Evolutionary conservation across 2,113 vertebrate species (phyloP), one percentile per base, ranked within the genome.

Genomic region (Chlorodrepanis virens): DNA sequence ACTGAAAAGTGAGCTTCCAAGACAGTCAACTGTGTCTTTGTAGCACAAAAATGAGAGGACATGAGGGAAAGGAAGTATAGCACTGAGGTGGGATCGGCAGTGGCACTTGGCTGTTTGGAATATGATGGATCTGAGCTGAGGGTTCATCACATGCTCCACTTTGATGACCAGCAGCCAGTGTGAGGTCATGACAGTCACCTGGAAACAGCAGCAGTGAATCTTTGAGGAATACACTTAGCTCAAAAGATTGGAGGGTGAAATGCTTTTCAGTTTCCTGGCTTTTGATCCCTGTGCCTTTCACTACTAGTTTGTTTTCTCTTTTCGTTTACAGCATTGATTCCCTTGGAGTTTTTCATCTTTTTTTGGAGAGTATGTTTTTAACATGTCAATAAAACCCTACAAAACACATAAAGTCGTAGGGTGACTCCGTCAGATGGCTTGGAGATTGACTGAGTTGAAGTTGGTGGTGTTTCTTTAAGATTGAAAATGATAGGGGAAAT

Each of bases 401-500:
- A 33, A 80, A 84, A 49, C 18, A 5, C 22, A 11, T 63, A 3
- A 63, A 37, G 10, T 86, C 39, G n/a, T 19, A 47, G 40, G 27
- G 22, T 74, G 33, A 28, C 60, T 85, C 44, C 1, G 31, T n/a
- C 16, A 45, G 42, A 14, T 50, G 33, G 23, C 35, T 68, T 83
- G 44, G 59, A 80, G 59, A 40, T 31, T 50, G 64, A n/a, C 78
- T 44, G 59, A 74, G 14, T 50, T 64, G 35, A 56, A 68, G n/a
- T 68, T 86, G 33, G 18, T 90, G 47, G 33, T 88, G 33, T 57
- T 72, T 60, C 92, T 94, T 94, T 90, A 88, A 93, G 85, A 70
- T 22, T 52, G 54, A 50, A 72, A 87, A 71, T 45, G 4, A 61
- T 85, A 68, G 56, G 14, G 76, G 72, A 86, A 87, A 77, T 75